Percentiles rank a stretch among this genome's conserved stretches.
Evolutionary conservation across 1,140 invertebrate species (phyloP).

Genomic region (Augochlora pura): DNA sequence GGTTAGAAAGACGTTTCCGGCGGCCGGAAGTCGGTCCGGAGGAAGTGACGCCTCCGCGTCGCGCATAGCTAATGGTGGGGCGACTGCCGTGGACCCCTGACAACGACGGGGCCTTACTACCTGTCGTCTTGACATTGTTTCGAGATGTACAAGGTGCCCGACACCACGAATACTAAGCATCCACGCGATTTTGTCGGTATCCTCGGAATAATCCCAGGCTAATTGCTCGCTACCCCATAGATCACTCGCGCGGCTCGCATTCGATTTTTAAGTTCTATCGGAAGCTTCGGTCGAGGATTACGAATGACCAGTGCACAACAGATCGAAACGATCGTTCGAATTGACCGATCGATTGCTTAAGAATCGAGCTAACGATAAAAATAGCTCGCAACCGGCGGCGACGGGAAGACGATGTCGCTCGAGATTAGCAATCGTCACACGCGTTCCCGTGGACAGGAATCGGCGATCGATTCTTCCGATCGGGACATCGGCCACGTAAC

Average conservation of each 20-base stretch:
- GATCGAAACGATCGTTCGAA: too few species aligned
- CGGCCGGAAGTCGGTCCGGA: constrained; percentile 70
- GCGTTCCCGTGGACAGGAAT: constrained; percentile 24
- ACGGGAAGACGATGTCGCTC: constrained; percentile 15
- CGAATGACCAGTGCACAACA: too few species aligned
- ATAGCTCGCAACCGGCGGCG: too few species aligned
- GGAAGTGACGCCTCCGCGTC: constrained; percentile 67
- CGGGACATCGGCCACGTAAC: constrained; percentile 35
- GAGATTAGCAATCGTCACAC: constrained; percentile 30
- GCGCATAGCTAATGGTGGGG: constrained; percentile 66
- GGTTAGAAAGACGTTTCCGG: constrained; percentile 76
- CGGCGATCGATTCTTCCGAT: constrained; percentile 14
- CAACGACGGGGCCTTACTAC: constrained; percentile 17
- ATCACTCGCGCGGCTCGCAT: constrained; percentile 4
- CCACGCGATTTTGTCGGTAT: neutral
- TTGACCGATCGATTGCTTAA: too few species aligned
- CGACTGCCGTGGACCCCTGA: constrained; percentile 38
- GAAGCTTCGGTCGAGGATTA: too few species aligned
- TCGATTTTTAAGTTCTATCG: too few species aligned
- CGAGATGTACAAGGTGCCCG: constrained; percentile 4
- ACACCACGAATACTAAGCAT: constrained; percentile 37
- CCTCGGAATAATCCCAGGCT: neutral
- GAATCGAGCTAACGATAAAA: too few species aligned
- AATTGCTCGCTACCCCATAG: neutral
- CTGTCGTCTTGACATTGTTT: constrained; percentile 39